Evolutionary conservation across 2,113 vertebrate genomes (phyloP).

Genomic region (Sinocyclocheilus rhinocerous): DNA sequence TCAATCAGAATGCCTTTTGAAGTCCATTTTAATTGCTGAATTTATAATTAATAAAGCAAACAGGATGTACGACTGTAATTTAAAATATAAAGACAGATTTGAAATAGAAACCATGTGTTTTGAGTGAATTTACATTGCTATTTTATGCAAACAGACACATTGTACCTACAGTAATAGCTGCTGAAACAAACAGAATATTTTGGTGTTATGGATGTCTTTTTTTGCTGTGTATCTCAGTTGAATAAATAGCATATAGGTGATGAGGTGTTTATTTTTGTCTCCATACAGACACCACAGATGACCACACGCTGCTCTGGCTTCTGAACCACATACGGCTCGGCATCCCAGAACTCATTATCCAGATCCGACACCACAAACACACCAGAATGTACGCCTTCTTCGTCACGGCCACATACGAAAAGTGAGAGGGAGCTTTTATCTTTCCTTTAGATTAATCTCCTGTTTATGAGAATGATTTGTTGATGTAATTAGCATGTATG

Average conservation of each 20-base stretch:
- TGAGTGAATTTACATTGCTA: not conserved
- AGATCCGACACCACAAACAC: slow-evolving; percentile 94
- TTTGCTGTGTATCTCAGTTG: not conserved
- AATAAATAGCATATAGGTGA: not conserved
- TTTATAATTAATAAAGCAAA: not conserved
- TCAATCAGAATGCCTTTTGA: not conserved
- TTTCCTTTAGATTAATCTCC: not conserved
- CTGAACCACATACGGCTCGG: slow-evolving; percentile 96
- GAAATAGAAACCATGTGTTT: not conserved
- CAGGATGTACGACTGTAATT: not conserved
- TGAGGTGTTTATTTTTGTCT: slow-evolving; percentile 45
- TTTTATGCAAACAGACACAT: not conserved
- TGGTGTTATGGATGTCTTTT: not conserved
- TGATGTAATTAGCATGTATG: not conserved
- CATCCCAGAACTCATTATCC: slow-evolving; percentile 96
- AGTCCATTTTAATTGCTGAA: not conserved
- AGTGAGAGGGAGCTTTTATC: slow-evolving; percentile 71
- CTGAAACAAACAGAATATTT: not conserved
- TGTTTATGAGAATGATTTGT: not conserved
- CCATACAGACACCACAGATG: slow-evolving; percentile 87
- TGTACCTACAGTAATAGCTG: too few relatives aligned
- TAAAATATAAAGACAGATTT: not conserved
- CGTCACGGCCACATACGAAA: slow-evolving; percentile 94
- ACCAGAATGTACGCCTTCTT: slow-evolving; percentile 93
- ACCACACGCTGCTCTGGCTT: slow-evolving; percentile 95